Evolutionary conservation across 2,113 vertebrate genomes (phyloP).

Genomic region (Typhlomys cinereus): DNA sequence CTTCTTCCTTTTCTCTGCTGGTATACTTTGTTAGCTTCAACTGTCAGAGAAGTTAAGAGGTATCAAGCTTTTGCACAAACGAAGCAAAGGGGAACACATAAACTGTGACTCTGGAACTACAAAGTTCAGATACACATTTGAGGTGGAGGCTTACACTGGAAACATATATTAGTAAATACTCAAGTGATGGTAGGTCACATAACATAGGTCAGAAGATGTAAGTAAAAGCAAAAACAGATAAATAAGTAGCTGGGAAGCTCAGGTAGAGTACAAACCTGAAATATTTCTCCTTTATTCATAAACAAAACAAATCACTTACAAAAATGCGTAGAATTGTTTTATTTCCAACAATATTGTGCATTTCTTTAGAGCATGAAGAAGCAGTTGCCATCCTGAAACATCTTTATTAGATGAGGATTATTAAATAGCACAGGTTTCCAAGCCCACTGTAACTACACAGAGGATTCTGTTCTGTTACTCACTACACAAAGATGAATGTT

Average conservation of each 20-base stretch:
- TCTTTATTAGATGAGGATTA: not conserved
- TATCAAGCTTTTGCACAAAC: constrained; percentile 22
- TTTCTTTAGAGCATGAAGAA: not conserved
- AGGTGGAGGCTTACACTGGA: not conserved
- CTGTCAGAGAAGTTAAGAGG: not conserved
- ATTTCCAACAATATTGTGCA: not conserved
- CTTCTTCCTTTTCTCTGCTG: not conserved
- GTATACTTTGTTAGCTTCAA: not conserved
- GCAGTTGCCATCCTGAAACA: not conserved
- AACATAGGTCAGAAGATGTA: not conserved
- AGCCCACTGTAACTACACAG: not conserved
- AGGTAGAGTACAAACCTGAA: not conserved
- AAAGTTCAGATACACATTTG: not conserved
- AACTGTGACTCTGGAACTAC: not conserved
- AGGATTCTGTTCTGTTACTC: no score
- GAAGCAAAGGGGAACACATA: not conserved
- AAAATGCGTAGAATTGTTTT: not conserved
- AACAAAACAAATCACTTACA: not conserved
- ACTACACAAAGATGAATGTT: not conserved
- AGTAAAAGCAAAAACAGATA: not conserved
- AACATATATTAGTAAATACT: not conserved
- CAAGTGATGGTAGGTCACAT: not conserved
- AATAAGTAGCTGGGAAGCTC: not conserved
- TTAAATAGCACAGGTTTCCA: not conserved
- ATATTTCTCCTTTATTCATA: not conserved